Evolutionary conservation across 2,888 invertebrate species (phyloP).

Genomic region (Cerastoderma edule): DNA sequence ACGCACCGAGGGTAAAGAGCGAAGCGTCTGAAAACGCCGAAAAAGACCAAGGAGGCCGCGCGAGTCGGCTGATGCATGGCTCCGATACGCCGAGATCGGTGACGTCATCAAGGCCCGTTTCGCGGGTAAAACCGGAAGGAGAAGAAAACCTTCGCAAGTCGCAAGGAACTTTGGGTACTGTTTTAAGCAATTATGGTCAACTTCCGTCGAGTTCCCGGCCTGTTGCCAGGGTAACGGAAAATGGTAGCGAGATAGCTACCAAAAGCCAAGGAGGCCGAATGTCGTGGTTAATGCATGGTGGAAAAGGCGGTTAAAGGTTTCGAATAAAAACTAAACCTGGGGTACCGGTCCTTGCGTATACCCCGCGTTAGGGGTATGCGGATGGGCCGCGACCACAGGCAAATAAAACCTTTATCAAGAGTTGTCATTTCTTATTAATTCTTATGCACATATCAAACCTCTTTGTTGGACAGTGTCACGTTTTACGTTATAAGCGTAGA

Average conservation of each 20-base stretch:
- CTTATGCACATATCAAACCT: no score
- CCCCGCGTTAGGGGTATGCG: no score
- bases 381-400: no score
- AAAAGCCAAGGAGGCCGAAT: constrained; percentile 75
- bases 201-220: constrained; percentile 61
- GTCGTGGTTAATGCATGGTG: constrained; percentile 74
- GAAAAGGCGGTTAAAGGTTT: constrained; percentile 38
- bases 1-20: constrained; percentile 68
- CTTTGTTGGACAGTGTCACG: no score
- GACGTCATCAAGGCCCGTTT: constrained; percentile 59
- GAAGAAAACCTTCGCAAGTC: constrained; percentile 68
- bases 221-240: constrained; percentile 70
- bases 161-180: constrained; percentile 70
- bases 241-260: constrained; percentile 68
- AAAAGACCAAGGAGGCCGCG: constrained; percentile 68
- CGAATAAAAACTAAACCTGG: not conserved
- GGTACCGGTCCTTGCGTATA: no score
- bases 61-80: constrained; percentile 70
- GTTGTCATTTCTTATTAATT: no score
- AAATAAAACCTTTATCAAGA: no score
- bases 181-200: constrained; percentile 69
- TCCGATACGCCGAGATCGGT: constrained; percentile 59
- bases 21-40: constrained; percentile 70
- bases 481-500: no score
- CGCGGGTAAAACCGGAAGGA: constrained; percentile 71